Evolutionary conservation across 1,140 invertebrate species (phyloP).

Genomic region (Drosophila setifemur): DNA sequence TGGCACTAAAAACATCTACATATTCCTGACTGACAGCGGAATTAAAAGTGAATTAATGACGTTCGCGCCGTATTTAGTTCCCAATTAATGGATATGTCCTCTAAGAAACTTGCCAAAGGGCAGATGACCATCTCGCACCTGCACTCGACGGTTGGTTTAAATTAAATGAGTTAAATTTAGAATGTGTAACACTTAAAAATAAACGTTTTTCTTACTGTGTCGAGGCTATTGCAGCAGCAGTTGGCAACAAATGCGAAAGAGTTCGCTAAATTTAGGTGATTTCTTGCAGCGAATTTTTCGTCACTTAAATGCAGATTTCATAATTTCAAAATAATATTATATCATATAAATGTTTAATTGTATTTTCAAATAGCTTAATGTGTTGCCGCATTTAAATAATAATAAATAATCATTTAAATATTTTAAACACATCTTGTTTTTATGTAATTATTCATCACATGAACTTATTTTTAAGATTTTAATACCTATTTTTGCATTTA

Average conservation of each 20-base stretch:
- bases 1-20: slow-evolving; percentile 20
- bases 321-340: background rate
- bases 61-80: slow-evolving; percentile 10
- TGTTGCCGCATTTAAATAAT: too few species aligned
- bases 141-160: background rate
- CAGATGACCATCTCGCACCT: slow-evolving; percentile 6
- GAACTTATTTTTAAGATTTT: too few species aligned
- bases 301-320: background rate
- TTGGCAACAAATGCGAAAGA: slow-evolving; percentile 44
- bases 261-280: slow-evolving; percentile 9
- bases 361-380: too few species aligned
- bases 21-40: slow-evolving; percentile 33
- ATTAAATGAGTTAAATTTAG: slow-evolving; percentile 44
- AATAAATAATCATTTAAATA: too few species aligned
- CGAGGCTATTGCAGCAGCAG: slow-evolving; percentile 44
- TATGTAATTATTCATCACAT: too few species aligned
- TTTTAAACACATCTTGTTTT: too few species aligned
- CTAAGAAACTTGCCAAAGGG: slow-evolving; percentile 29
- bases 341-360: background rate
- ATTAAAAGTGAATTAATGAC: slow-evolving; percentile 40
- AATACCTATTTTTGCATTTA: too few species aligned
- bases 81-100: background rate
- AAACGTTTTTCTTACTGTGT: slow-evolving; percentile 59
- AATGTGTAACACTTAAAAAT: slow-evolving; percentile 44
- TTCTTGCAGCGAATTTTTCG: background rate